These are phyloP conservation scores for Atherinosoma microstoma DNA, from an alignment of 2,797 vertebrate species.

Conservation along the genomic window DNA sequence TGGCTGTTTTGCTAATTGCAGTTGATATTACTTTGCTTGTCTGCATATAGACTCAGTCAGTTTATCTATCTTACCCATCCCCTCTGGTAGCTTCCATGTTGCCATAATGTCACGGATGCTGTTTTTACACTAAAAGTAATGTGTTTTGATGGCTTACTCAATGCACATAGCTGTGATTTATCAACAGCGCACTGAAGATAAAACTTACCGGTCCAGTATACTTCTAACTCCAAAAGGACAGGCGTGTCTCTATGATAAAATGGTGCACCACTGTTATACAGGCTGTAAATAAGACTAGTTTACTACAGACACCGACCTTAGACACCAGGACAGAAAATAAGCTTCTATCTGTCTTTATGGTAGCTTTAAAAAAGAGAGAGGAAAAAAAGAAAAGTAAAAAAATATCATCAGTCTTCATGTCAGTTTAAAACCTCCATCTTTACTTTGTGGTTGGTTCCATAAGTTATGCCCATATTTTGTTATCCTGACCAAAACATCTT, in stretches of 20 bases:
- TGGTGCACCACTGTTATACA: neutral
- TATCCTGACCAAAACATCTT: neutral
- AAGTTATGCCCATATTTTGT: neutral
- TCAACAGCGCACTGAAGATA: neutral
- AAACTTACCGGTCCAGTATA: neutral
- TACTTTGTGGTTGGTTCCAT: neutral
- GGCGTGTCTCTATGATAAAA: neutral
- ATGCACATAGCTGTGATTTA: neutral
- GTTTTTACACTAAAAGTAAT: neutral
- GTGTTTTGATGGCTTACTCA: neutral
- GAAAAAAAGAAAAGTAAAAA: neutral
- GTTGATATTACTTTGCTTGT: neutral
- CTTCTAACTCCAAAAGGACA: neutral
- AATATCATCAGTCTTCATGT: no score
- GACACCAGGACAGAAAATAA: neutral
- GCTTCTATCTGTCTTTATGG: neutral
- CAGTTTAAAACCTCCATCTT: neutral
- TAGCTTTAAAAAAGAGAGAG: neutral
- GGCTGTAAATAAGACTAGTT: neutral
- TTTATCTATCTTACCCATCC: neutral
- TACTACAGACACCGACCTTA: neutral
- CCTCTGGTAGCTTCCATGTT: neutral
- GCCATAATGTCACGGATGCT: neutral
- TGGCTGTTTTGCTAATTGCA: neutral
- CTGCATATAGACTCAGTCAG: neutral